Percentiles rank a stretch among this genome's conserved stretches.
Conservation (phyloP, 2,113 vertebrate species). For the Centropus bengalensis region DNA sequence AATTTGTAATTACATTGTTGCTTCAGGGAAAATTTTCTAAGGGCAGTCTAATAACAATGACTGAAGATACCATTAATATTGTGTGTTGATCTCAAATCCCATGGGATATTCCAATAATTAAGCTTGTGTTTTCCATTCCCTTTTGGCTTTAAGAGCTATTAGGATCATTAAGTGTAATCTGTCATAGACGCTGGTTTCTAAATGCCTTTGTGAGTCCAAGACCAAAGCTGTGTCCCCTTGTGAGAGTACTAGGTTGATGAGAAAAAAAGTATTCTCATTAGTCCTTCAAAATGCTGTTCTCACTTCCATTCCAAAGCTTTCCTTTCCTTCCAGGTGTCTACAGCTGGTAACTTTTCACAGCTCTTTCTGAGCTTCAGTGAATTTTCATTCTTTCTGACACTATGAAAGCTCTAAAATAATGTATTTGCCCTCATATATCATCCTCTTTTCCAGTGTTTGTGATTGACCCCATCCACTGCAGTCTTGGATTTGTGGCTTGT, state of each 20-base stretch:
- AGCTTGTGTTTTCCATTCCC: conserved; percentile 28
- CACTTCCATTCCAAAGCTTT: not conserved
- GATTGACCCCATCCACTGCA: not conserved
- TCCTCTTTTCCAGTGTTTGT: not conserved
- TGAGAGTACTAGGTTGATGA: not conserved
- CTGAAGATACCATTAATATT: conserved; percentile 7
- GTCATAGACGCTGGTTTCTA: not conserved
- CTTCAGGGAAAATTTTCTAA: conserved; percentile 34
- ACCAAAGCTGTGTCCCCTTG: not conserved
- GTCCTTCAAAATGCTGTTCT: not conserved
- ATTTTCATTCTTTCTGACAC: not conserved
- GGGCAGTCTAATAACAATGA: conserved; percentile 29
- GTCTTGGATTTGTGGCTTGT: not conserved
- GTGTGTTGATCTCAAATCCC: conserved; percentile 1
- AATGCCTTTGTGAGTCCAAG: not conserved
- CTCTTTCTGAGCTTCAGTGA: not conserved
- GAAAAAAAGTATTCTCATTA: not conserved
- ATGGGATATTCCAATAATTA: conserved; percentile 37
- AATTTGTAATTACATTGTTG: conserved; percentile 27
- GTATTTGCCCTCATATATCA: not conserved
- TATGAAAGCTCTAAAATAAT: not conserved
- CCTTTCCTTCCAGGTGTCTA: not conserved
- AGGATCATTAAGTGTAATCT: conserved; percentile 7
- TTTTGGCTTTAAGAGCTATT: conserved; percentile 33
- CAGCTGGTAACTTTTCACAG: not conserved